Evolutionary conservation across 2,113 vertebrate genomes (phyloP).

Genomic region (Phrynocephalus versicolor): DNA sequence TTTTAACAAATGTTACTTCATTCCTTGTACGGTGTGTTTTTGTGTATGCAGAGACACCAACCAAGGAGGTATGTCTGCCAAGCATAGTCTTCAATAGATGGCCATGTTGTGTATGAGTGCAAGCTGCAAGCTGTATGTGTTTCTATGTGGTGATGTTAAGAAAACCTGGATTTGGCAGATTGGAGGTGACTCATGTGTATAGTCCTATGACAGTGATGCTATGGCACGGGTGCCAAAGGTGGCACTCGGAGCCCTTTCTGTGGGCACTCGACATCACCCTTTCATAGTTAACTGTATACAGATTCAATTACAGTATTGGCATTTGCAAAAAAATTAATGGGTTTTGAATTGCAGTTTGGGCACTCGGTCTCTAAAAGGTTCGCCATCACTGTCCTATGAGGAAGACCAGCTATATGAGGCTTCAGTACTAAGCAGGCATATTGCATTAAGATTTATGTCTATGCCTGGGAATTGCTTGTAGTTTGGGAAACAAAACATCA

Average conservation of each 20-base stretch:
- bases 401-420: not conserved
- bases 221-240: too few species aligned
- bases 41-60: not conserved
- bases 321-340: too few species aligned
- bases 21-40: not conserved
- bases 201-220: too few species aligned
- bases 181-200: not conserved
- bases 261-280: too few species aligned
- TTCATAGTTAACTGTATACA: too few species aligned
- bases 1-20: too few species aligned
- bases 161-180: not conserved
- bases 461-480: not conserved
- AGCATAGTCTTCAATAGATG: not conserved
- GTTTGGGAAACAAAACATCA: not conserved
- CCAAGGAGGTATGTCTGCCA: not conserved
- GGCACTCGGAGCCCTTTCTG: too few species aligned
- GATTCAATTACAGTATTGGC: too few species aligned
- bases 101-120: not conserved
- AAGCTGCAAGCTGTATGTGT: not conserved
- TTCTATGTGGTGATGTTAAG: not conserved
- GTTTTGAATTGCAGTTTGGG: too few species aligned
- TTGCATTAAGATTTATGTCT: not conserved
- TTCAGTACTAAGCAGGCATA: not conserved
- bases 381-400: too few species aligned
- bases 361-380: too few species aligned